Percentiles rank a stretch among this genome's conserved stretches.
phyloP scores from a whole-genome alignment of 2,888 invertebrate genomes.

The Coelinius sp. region DNA sequence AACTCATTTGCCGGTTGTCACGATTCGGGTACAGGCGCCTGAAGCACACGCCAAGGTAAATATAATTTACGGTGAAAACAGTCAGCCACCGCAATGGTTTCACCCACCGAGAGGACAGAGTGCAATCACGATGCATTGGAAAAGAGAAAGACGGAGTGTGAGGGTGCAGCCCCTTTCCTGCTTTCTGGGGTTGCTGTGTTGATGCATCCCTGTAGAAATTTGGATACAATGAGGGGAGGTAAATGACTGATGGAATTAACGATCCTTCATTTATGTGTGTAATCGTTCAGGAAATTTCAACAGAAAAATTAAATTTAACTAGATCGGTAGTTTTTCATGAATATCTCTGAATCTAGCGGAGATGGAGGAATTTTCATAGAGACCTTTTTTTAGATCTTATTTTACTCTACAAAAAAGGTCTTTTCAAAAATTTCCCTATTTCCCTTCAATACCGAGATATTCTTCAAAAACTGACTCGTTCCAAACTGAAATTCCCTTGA shows the following conservation, averaged over 20 bases:
- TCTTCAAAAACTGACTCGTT: too few relatives aligned
- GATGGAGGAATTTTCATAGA: too few relatives aligned
- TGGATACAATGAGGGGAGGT: neutral
- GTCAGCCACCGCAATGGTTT: constrained; percentile 30
- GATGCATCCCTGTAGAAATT: neutral
- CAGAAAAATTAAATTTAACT: neutral
- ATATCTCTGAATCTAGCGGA: too few relatives aligned
- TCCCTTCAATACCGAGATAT: too few relatives aligned
- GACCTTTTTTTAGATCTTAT: too few relatives aligned
- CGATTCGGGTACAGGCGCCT: constrained; percentile 8
- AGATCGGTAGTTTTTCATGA: too few relatives aligned
- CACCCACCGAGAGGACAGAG: constrained; percentile 22
- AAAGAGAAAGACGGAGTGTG: neutral
- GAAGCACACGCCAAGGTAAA: constrained; percentile 34
- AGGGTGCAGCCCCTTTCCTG: constrained; percentile 1
- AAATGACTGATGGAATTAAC: neutral
- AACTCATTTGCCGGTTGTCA: constrained; percentile 36
- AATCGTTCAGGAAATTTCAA: constrained; percentile 37
- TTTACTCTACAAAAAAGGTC: too few relatives aligned
- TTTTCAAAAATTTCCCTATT: too few relatives aligned
- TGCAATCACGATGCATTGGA: constrained; percentile 27
- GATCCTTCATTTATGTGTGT: constrained; percentile 17
- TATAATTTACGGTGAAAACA: constrained; percentile 40
- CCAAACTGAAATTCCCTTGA: too few relatives aligned
- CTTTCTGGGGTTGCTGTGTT: neutral